A percentile compares a stretch with the other conserved stretches of the same genome.
Conservation (phyloP, 2,888 invertebrate genomes). For the Lithosia quadra region DNA sequence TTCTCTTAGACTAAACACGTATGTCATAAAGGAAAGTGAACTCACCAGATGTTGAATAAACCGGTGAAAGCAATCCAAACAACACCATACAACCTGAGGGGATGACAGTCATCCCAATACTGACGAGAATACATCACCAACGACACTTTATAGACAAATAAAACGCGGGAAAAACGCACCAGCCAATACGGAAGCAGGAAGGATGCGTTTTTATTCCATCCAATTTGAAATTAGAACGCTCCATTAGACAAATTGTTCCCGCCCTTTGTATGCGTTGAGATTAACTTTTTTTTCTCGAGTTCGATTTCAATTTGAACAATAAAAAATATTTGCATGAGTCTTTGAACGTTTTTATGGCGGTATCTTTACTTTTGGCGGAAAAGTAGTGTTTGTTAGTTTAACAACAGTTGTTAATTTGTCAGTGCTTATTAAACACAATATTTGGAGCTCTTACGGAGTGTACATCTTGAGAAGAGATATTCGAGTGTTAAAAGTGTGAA, state of each 20-base stretch:
- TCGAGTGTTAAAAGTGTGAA: neutral
- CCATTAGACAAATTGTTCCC: constrained; percentile 77
- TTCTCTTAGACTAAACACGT: constrained; percentile 4
- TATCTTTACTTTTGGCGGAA: constrained; percentile 40
- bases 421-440: constrained; percentile 15
- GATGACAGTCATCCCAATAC: constrained; percentile 67
- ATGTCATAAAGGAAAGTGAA: constrained; percentile 35
- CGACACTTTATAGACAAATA: constrained; percentile 67
- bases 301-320: constrained; percentile 36
- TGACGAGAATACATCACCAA: constrained; percentile 55
- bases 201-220: constrained; percentile 73
- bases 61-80: constrained; percentile 46
- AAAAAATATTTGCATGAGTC: constrained; percentile 43
- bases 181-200: constrained; percentile 81
- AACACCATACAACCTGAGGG: constrained; percentile 56
- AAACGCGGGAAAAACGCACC: constrained; percentile 67
- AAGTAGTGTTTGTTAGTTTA: constrained; percentile 26
- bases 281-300: constrained; percentile 57
- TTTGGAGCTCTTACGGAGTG: constrained; percentile 14
- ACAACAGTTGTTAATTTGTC: constrained; percentile 26
- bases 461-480: constrained; percentile 8
- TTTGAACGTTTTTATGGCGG: constrained; percentile 27
- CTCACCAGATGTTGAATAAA: constrained; percentile 53
- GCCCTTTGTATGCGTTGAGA: constrained; percentile 68
- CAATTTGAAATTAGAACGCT: constrained; percentile 76